Base-by-base conservation (phyloP, 2,113 vertebrate species). In the Hippolais icterina region DNA sequence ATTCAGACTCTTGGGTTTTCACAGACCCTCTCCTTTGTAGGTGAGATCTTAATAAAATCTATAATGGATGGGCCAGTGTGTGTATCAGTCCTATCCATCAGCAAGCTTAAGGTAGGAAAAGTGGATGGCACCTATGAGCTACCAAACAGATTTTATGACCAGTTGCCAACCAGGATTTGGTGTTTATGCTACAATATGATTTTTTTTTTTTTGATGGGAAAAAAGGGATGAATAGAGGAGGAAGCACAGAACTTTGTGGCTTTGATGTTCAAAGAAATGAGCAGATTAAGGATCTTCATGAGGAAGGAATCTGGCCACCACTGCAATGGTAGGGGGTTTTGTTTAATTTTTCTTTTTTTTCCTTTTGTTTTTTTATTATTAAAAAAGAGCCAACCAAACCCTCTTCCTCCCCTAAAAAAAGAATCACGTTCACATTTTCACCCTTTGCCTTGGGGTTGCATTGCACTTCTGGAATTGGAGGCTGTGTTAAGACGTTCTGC, bases 261-360 rank as follows among this genome's bases (percentile, higher is more conserved):
- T 63, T 64, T 21, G 15, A 5, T 70, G 3, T 47, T 92, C 24
- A 56, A 77, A 57, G 11, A 29, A 65, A 66, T 44, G 28, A 64
- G 20, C 47, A 80, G 35, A 66, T 33, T 6, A 69, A 65, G 17
- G 9, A 15, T 42, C 20, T 70, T 50, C 33, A 11, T 37, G 27
- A 31, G 11, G 35, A 29, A n/a, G 20, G 19, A 77, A 61, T 35
- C 18, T 56, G 63, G 7, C 5, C 64, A 53, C 20, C 19, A 37
- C 8, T 52, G 87, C 29, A 42, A n/a, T 42, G 11, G 25, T n/a
- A 56, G 6, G 11, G 6, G 0, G 0, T 1, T 24, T 39, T 39
- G 37, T n/a, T 57, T 41, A 35, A 7, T 29, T 44, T 44, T 50
- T 57, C 1, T 6, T 53, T 39, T 39, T 39, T 54, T 70, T 23